These are phyloP conservation scores for Eucera pruinosa DNA, from an alignment of 2,888 invertebrate genomes.

Conservation along the genomic window DNA sequence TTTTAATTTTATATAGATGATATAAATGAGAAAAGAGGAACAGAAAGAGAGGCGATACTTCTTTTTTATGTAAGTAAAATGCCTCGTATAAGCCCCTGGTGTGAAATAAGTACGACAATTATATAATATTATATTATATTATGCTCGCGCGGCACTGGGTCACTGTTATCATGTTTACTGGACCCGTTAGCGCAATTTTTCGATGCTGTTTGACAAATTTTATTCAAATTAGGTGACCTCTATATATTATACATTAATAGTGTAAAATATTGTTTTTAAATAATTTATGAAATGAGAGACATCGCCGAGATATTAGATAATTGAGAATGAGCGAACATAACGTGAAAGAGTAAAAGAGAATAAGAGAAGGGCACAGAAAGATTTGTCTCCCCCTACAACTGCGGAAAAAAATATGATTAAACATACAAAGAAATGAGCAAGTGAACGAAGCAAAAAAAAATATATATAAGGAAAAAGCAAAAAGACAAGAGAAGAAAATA, in stretches of 20 bases:
- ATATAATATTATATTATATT: conserved; percentile 69
- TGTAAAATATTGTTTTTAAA: conserved; percentile 82
- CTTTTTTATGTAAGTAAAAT: conserved; percentile 73
- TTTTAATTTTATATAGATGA: conserved; percentile 84
- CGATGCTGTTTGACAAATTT: conserved; percentile 76
- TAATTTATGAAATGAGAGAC: conserved; percentile 80
- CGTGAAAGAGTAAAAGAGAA: conserved; percentile 42
- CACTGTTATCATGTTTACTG: conserved; percentile 82
- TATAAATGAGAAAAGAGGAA: conserved; percentile 67
- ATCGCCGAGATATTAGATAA: conserved; percentile 67
- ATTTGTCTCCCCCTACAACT: conserved; percentile 65
- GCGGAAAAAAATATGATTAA: conserved; percentile 48
- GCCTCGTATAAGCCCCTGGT: conserved; percentile 83
- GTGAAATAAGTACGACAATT: conserved; percentile 75
- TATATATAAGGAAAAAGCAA: conserved; percentile 55
- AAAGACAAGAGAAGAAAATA: conserved; percentile 73
- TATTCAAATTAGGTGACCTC: conserved; percentile 78
- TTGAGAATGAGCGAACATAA: conserved; percentile 54
- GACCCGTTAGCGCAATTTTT: conserved; percentile 75
- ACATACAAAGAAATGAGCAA: conserved; percentile 37
- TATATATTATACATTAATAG: conserved; percentile 80
- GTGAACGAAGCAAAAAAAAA: conserved; percentile 35
- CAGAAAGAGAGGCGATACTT: conserved; percentile 67
- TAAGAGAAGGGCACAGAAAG: conserved; percentile 45
- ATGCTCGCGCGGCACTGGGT: conserved; percentile 76